Conservation (phyloP, 2,797 vertebrate genomes). For the Cirrhinus molitorella region DNA sequence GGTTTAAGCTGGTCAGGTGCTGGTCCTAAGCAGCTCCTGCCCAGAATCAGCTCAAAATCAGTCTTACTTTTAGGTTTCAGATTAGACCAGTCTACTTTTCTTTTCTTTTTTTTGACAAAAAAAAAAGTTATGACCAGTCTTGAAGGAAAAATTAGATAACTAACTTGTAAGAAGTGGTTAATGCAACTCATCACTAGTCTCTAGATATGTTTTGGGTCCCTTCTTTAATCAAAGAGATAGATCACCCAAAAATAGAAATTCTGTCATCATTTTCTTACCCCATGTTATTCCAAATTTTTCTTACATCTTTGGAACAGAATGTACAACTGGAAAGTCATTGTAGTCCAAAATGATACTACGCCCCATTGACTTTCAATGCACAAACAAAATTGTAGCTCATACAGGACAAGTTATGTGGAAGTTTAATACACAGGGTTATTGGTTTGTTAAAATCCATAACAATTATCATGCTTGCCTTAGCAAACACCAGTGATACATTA, state of each 20-base stretch:
- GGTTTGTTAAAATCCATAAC: conserved; percentile 6
- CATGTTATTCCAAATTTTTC: neutral
- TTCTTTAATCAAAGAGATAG: neutral
- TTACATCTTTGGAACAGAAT: neutral
- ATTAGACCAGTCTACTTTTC: neutral
- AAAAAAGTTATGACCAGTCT: neutral
- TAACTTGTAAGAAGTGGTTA: neutral
- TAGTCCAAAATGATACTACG: neutral
- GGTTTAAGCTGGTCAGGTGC: too few relatives aligned
- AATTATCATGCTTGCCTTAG: neutral
- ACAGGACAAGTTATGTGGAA: neutral
- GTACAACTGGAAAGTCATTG: neutral
- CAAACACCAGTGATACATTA: neutral
- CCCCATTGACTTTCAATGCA: neutral
- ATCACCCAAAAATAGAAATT: neutral
- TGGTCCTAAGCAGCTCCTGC: too few relatives aligned
- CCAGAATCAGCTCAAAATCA: neutral
- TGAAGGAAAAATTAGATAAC: neutral
- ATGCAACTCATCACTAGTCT: neutral
- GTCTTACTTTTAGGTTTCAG: neutral
- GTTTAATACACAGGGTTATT: neutral
- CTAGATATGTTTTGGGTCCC: too few relatives aligned
- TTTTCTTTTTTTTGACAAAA: too few relatives aligned
- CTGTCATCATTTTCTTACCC: neutral
- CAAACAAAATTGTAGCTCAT: neutral